phyloP scores from a whole-genome alignment of 2,797 vertebrate species.

The Melopsittacus undulatus region DNA sequence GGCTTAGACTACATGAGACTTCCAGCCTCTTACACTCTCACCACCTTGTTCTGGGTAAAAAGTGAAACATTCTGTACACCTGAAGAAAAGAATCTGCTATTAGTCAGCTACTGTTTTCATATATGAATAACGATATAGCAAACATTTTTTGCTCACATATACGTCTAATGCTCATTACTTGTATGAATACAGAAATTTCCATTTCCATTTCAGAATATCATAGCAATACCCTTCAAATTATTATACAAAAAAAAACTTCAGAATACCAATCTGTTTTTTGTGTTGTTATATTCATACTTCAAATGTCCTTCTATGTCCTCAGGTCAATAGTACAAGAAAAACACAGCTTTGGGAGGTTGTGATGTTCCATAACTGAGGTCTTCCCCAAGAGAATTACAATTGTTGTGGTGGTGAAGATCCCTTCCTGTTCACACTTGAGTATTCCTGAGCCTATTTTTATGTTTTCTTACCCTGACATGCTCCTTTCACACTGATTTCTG shows the following conservation, averaged over 20 bases:
- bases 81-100: neutral
- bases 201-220: neutral
- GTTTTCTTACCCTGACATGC: neutral
- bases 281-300: neutral
- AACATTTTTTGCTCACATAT: neutral
- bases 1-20: neutral
- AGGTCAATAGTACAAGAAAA: neutral
- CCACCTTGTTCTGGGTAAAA: neutral
- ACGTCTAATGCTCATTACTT: neutral
- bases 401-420: neutral
- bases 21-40: neutral
- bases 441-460: neutral
- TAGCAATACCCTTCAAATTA: neutral
- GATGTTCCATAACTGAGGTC: neutral
- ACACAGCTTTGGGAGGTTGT: neutral
- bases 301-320: neutral
- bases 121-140: neutral
- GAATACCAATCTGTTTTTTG: neutral
- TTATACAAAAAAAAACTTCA: neutral
- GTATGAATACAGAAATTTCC: neutral
- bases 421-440: neutral
- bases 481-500: neutral
- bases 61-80: neutral
- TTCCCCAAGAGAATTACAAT: neutral
- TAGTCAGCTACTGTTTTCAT: neutral